phyloP scores from a whole-genome alignment of 2,888 invertebrate genomes.

The Desoria tigrina region DNA sequence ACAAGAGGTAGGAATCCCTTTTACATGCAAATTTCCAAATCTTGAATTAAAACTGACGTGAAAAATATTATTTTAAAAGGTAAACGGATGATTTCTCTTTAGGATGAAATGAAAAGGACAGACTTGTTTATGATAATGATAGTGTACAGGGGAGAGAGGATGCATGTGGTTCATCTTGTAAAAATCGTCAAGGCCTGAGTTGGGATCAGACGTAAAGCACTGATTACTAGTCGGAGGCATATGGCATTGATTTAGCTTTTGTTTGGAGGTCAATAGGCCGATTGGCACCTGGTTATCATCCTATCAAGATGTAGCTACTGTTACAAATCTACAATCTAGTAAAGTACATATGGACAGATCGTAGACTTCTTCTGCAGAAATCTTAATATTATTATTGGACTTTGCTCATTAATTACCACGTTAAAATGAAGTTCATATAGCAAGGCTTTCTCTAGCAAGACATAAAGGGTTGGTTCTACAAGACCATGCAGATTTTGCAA shows the following conservation, averaged over 20 bases:
- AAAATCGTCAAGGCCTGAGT: no score
- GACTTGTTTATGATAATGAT: conserved; percentile 5
- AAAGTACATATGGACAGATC: no score
- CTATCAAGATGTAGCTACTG: no score
- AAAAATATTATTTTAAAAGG: not conserved
- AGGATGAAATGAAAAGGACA: conserved; percentile 1
- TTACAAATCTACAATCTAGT: no score
- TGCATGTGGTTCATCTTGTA: not conserved
- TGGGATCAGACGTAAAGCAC: no score
- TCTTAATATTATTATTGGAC: no score
- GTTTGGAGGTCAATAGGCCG: conserved; percentile 50
- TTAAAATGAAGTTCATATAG: not conserved
- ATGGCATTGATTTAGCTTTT: not conserved
- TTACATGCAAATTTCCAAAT: no score
- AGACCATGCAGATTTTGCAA: conserved; percentile 6
- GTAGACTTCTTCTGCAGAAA: no score
- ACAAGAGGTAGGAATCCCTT: no score
- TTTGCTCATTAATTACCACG: no score
- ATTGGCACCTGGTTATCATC: conserved; percentile 26
- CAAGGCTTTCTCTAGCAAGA: conserved; percentile 1
- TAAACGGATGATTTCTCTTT: not conserved
- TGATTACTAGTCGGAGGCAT: no score
- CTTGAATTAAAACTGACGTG: not conserved
- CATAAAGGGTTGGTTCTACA: no score
- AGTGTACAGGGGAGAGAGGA: not conserved